Percentiles rank a stretch among this genome's conserved stretches.
Evolutionary conservation across 2,113 vertebrate species (phyloP).

Genomic region (Uria lomvia): DNA sequence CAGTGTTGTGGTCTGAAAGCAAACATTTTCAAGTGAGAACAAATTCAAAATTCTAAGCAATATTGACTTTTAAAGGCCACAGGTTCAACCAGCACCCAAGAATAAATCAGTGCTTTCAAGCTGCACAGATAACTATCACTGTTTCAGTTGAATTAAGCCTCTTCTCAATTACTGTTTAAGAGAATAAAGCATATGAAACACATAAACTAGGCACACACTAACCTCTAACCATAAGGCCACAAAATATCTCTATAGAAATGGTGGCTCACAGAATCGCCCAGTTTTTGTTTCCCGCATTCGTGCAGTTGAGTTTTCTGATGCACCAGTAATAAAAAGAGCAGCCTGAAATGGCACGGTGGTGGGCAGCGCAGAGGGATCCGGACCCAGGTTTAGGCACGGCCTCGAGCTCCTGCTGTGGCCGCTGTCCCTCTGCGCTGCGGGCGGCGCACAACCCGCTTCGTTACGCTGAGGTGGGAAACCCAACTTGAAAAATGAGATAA

Average conservation of each 20-base stretch:
- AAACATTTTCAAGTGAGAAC: constrained; percentile 61
- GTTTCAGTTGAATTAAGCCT: neutral
- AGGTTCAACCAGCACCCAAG: neutral
- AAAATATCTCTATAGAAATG: neutral
- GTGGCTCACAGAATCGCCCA: neutral
- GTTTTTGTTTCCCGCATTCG: neutral
- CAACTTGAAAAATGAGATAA: neutral
- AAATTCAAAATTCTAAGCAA: constrained; percentile 25
- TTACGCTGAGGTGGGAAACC: neutral
- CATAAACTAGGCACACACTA: neutral
- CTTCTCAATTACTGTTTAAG: neutral
- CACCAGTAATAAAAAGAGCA: neutral
- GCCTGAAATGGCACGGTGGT: neutral
- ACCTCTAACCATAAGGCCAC: neutral
- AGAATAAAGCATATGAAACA: neutral
- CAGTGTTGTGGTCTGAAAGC: constrained; percentile 69
- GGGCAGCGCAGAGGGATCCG: neutral
- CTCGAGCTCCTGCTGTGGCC: neutral
- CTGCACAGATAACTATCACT: neutral
- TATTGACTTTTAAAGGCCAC: neutral
- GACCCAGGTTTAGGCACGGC: neutral
- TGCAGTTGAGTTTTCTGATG: neutral
- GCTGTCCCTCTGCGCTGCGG: neutral
- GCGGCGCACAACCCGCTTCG: neutral
- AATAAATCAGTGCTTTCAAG: neutral